Evolutionary conservation across 2,113 vertebrate genomes (phyloP), one percentile per base, ranked within the genome.

Genomic region (Phalacrocorax aristotelis): DNA sequence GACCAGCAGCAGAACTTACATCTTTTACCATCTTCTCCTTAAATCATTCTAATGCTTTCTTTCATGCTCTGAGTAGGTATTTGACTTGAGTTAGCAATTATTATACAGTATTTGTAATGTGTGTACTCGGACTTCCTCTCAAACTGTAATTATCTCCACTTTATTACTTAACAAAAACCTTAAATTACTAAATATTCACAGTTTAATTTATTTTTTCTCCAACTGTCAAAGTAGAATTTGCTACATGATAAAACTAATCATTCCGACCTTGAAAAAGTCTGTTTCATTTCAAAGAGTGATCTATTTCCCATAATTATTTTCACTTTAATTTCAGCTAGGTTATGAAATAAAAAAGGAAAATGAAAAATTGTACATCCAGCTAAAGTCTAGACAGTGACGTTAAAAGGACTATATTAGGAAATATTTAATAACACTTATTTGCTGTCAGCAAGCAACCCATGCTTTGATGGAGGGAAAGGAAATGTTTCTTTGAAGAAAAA

Each of bases 341-440:
- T 80, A 38, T 91, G 48, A 93, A 95, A 83, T 25, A 70, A 66
- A 81, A 85, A 95, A 94, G 18, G n/a, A 94, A 95, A 92, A 94
- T 69, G 89, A 92, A 94, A 95, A 92, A 94, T 32, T 88, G 26
- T 76, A 89, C 38, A 94, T 80, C 49, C 34, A 91, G 32, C 52
- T 89, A 22, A 95, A 66, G 89, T 94, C 95, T 97, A 95, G 94
- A 97, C 91, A 95, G 79, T 87, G 85, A 92, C 3, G 4, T 77
- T 92, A 69, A 91, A 93, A 95, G 46, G 55, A 64, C 48, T 90
- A 48, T 68, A 91, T 90, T 84, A 90, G 70, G 84, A 90, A 96
- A 93, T 93, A 88, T 90, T 95, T 79, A 87, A 87, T 91, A 94
- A 91, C 68, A 64, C 23, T 85, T 94, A 66, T 77, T 90, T 91